Conservation (phyloP, 2,113 vertebrate genomes). For the Pedetes capensis region DNA sequence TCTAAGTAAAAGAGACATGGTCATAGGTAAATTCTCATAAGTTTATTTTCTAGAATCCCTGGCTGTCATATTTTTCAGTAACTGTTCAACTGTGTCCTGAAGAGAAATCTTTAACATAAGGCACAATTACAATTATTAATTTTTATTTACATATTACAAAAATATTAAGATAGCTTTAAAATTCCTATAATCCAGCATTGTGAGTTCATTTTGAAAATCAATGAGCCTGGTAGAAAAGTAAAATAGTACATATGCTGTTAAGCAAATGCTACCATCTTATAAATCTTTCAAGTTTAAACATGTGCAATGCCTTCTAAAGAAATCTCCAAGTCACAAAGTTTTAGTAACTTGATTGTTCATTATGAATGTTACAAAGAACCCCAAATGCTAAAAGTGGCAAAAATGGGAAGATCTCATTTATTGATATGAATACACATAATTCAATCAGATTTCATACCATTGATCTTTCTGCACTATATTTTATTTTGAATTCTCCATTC, state of each 20-base stretch:
- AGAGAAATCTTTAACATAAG: neutral
- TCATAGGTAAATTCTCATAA: neutral
- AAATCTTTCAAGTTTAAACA: neutral
- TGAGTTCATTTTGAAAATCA: conserved; percentile 3
- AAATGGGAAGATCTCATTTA: conserved; percentile 6
- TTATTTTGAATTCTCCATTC: neutral
- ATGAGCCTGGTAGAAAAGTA: neutral
- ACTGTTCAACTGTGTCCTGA: neutral
- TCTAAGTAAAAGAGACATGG: neutral
- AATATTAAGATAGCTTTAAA: neutral
- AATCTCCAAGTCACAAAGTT: neutral
- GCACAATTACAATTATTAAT: neutral
- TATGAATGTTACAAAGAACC: neutral
- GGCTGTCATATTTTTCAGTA: neutral
- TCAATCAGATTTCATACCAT: conserved; percentile 6
- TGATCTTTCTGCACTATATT: neutral
- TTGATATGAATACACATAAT: neutral
- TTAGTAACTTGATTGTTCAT: neutral
- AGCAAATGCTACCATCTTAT: neutral
- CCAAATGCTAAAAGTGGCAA: conserved; percentile 23
- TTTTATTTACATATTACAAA: neutral
- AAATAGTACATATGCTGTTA: neutral
- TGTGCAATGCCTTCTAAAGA: neutral
- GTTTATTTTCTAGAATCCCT: neutral
- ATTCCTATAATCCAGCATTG: neutral